Evolutionary conservation across 1,140 invertebrate genomes (phyloP), one percentile per base, ranked within the genome.

Genomic region (Trachymyrmex cornetzi): DNA sequence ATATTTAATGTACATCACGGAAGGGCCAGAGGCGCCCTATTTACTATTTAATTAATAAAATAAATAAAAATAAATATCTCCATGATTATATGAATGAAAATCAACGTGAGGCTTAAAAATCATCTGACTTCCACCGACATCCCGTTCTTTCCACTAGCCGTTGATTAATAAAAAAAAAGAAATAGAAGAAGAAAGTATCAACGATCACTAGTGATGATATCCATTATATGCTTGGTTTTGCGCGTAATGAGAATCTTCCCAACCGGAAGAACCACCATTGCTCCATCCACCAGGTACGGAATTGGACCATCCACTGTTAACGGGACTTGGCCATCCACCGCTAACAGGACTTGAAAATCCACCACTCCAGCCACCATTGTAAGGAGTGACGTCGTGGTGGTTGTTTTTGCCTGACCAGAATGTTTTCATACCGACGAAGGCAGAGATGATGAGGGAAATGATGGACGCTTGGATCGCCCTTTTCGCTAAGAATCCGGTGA

Each of bases 401-500:
- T 81, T 19, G 88, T 77, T 93, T 93, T 86, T 96, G 93, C 19
- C 90, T 82, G 92, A 86, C 93, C 96, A 94, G 2, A 96, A 91
- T n/a, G 96, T 95, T 84, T 95, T 96, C 67, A 96, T 90, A 22
- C 95, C 96, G 81, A 96, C 94, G 92, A 96, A 96, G 2, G 95
- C 96, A 9, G 96, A 96, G 80, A 97, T 96, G 88, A 96, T 95
- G 86, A 97, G 95, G 4, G 97, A 97, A 30, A 97, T 94, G 59
- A 97, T 88, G 5, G 96, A 96, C 12, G 96, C 95, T 77, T 97
- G 88, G 87, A 97, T 94, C 71, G 97, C 97, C 90, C 97, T 97
- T 95, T 97, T 97, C 89, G 97, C 97, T 89, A 97, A 93, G 61
- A 97, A 93, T 48, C 96, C 95, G 80, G 97, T 95, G 44, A 95